These are phyloP conservation scores for Watsonalla cultraria DNA, from an alignment of 2,888 invertebrate species.

Conservation along the genomic window DNA sequence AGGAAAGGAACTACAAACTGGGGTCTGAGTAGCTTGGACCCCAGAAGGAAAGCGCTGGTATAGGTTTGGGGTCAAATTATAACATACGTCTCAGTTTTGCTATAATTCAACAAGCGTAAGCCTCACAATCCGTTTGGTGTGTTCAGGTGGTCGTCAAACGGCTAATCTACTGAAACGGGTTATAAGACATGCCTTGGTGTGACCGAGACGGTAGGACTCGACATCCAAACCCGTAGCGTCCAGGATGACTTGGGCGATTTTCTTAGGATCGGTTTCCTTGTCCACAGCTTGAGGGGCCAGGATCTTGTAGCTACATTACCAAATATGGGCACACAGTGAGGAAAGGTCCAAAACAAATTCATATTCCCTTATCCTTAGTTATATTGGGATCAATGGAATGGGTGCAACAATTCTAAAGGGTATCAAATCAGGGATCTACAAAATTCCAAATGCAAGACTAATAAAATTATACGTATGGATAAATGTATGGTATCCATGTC, in stretches of 20 bases:
- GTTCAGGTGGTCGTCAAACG: slow-evolving; percentile 36
- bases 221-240: slow-evolving; percentile 90
- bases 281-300: slow-evolving; percentile 94
- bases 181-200: slow-evolving; percentile 94
- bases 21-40: slow-evolving; percentile 63
- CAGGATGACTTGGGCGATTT: slow-evolving; percentile 90
- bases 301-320: slow-evolving; percentile 95
- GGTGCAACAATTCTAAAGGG: neutral
- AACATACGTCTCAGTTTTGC: slow-evolving; percentile 58
- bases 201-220: slow-evolving; percentile 97
- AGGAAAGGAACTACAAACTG: slow-evolving; percentile 45
- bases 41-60: slow-evolving; percentile 44
- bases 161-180: slow-evolving; percentile 55
- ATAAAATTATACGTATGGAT: neutral
- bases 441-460: neutral
- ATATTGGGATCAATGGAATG: neutral
- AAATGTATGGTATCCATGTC: neutral
- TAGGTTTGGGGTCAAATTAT: slow-evolving; percentile 43
- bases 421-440: neutral
- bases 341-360: slow-evolving; percentile 11
- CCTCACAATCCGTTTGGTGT: slow-evolving; percentile 41
- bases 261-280: slow-evolving; percentile 87
- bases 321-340: slow-evolving; percentile 69
- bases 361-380: neutral
- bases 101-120: slow-evolving; percentile 50